A percentile compares a stretch with the other conserved stretches of the same genome.
Conservation (phyloP, 1,140 invertebrate genomes). For the Drosophila cardini region DNA sequence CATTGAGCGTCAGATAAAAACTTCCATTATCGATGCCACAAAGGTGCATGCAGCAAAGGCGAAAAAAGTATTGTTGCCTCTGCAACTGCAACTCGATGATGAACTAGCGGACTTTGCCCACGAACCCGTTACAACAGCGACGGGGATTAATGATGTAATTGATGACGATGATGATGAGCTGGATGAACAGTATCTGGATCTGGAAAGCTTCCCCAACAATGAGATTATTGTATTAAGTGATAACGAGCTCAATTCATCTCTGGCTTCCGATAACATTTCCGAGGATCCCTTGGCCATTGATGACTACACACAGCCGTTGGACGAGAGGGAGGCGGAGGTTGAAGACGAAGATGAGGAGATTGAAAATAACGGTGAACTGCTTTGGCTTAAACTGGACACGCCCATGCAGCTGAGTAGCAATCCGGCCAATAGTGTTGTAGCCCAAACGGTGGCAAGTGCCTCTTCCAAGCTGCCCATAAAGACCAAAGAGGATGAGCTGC, state of each 20-base stretch:
- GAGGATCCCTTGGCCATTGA: constrained; percentile 80
- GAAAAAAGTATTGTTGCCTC: constrained; percentile 43
- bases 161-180: constrained; percentile 59
- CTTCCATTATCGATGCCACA: constrained; percentile 74
- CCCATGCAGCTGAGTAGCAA: constrained; percentile 4
- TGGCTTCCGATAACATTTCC: constrained; percentile 68
- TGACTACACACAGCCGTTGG: constrained; percentile 47
- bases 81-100: constrained; percentile 54
- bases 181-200: constrained; percentile 60
- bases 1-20: constrained; percentile 77
- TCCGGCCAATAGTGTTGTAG: constrained; percentile 6
- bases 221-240: constrained; percentile 77
- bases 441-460: not conserved
- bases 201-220: constrained; percentile 65
- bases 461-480: constrained; percentile 22
- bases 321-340: constrained; percentile 36
- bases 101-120: constrained; percentile 55
- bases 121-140: constrained; percentile 14
- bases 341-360: constrained; percentile 68
- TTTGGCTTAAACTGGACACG: constrained; percentile 61
- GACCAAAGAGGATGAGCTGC: constrained; percentile 86
- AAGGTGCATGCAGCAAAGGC: constrained; percentile 64
- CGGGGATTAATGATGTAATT: constrained; percentile 22
- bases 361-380: constrained; percentile 60
- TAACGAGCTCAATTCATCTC: constrained; percentile 67